A percentile compares a stretch with the other conserved stretches of the same genome.
Evolutionary conservation across 1,140 invertebrate species (phyloP).

Genomic region (Mactra quadrangularis): DNA sequence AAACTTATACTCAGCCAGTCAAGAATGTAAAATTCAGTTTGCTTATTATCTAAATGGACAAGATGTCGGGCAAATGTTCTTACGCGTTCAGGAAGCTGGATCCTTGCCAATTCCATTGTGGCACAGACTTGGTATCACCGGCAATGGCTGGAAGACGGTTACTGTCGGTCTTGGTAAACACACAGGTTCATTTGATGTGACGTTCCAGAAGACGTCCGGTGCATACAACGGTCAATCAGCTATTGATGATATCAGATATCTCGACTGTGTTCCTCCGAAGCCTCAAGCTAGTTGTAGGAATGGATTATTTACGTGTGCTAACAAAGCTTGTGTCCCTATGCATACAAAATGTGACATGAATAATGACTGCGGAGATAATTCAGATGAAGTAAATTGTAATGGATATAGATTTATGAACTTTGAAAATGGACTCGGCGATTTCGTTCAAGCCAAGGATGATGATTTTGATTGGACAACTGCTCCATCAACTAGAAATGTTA

Average conservation of each 20-base stretch:
- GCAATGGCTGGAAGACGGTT: slow-evolving; percentile 59
- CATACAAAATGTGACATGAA: slow-evolving; percentile 74
- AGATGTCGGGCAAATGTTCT: slow-evolving; percentile 62
- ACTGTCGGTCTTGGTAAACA: slow-evolving; percentile 70
- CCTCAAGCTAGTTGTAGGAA: slow-evolving; percentile 47
- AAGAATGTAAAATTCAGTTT: slow-evolving; percentile 84
- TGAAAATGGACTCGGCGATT: slow-evolving; percentile 67
- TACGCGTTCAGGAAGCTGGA: slow-evolving; percentile 52
- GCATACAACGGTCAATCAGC: slow-evolving; percentile 75
- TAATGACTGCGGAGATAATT: slow-evolving; percentile 81
- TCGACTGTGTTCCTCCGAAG: slow-evolving; percentile 71
- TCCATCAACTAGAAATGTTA: slow-evolving; percentile 43
- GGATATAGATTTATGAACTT: slow-evolving; percentile 69
- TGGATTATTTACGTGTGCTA: slow-evolving; percentile 68
- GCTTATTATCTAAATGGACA: slow-evolving; percentile 90
- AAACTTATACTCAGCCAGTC: slow-evolving; percentile 60
- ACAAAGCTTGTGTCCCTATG: slow-evolving; percentile 71
- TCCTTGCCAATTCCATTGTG: slow-evolving; percentile 56
- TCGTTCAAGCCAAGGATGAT: slow-evolving; percentile 67
- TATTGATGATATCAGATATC: slow-evolving; percentile 78
- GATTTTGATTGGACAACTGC: slow-evolving; percentile 77
- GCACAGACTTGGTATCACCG: slow-evolving; percentile 42
- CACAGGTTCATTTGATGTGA: slow-evolving; percentile 64
- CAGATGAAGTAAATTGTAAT: slow-evolving; percentile 75
- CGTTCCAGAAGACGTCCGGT: slow-evolving; percentile 66